Base-by-base conservation (phyloP, 92 coral and sea anemone species). In the Scolanthus callimorphus region DNA sequence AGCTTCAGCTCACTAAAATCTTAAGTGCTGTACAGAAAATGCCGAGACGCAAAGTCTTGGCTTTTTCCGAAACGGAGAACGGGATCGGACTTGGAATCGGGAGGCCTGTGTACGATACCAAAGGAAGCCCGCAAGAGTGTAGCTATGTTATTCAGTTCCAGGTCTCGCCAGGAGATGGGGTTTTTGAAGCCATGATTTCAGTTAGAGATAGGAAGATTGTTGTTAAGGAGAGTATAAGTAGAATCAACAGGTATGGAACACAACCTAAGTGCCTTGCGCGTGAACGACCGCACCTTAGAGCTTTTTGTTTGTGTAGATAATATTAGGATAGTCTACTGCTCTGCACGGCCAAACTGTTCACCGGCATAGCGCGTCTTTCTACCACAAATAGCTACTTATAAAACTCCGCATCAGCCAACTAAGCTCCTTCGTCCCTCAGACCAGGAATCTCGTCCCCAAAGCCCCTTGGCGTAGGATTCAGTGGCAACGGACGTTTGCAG, bases 161-260 rank as follows among this genome's bases (percentile, higher is more conserved):
- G 49, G 67, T 71, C 4, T 10, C 25, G 13, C 86, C 86, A 21
- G 81, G 86, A 17, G 51, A 50, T 25, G 86, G 58, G 20, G 20
- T 73, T n/a, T 80, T 73, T 56, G 86, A 80, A 48, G 81, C 64
- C 26, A 66, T 61, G 25, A 71, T 67, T 20, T 63, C 48, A 22
- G 31, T 80, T 49, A 11, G 63, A 28, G 60, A 62, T n/a, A 79
- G 73, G 10, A 80, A 37, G 38, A 64, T 73, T 27, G 48, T 49
- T 15, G 72, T 65, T 9, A 57, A 47, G 31, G 66, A 67, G 2
- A 73, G 71, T 13, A 74, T 80, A n/a, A 80, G 86, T 31, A 81
- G 86, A 25, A 77, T 80, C 8, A 80, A 80, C 41, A 52, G 59
- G 62, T 80, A 80, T 29, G 86, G 86, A 11, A 48, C 72, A 17